Evolutionary conservation across 2,888 invertebrate genomes (phyloP), one percentile per base, ranked within the genome.

Genomic region (Hydrotaea cyrtoneurina): DNA sequence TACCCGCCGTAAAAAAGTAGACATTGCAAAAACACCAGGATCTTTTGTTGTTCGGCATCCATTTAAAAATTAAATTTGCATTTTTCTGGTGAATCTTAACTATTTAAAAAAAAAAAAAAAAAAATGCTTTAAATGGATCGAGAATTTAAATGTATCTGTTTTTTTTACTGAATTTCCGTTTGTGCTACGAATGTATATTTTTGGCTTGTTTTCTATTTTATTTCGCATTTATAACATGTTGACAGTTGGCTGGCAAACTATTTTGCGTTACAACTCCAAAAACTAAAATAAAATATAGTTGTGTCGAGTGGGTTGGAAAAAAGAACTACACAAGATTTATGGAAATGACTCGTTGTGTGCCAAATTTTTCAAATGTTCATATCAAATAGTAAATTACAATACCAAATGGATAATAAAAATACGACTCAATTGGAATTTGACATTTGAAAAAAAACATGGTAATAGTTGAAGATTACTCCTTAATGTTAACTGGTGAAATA

Each of bases 181-280:
- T 55, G 2, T 4, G n/a, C 17, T 53, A 10, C 26, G 21, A 13
- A 19, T 50, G n/a, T 50, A 1, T 50, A 39, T 55, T 19, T 55
- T 55, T 55, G 55, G 55, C 62, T 64, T 46, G 23, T 50, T 17
- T 72, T n/a, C 50, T 43, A 74, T 71, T 57, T 10, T 57, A 43
- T 55, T 53, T 64, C 21, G 39, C 15, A 55, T 46, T 73, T 76
- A 73, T 79, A 75, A 66, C 75, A 73, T 73, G 79, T 17, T 83
- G 76, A 83, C 83, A 83, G 77, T 80, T 77, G 75, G 50, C 76
- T 83, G 83, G 73, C 83, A 77, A 39, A 46, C n/a, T 46, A 59
- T 73, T 59, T 77, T 59, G 46, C n/a, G 36, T 64, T 77, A 74
- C 73, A 62, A 77, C 64, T 55, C 31, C 26, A 83, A 76, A 39